Evolutionary conservation across 1,140 invertebrate genomes (phyloP).

Genomic region (Solenopsis invicta): DNA sequence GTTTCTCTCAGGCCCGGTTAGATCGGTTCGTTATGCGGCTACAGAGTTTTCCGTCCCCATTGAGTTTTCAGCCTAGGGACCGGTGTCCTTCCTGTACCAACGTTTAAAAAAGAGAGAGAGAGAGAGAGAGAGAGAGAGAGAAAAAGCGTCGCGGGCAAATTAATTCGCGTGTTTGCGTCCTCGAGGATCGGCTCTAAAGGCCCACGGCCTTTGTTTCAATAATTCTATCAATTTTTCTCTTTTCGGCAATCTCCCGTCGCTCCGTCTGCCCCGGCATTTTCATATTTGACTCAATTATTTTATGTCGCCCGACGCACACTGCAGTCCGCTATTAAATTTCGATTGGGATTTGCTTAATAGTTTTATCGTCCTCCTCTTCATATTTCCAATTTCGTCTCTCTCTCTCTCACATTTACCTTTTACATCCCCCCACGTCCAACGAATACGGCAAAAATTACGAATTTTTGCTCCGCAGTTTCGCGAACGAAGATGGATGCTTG

Average conservation of each 20-base stretch:
- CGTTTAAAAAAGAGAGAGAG: constrained; percentile 38
- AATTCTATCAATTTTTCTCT: constrained; percentile 78
- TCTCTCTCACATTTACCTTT: constrained; percentile 53
- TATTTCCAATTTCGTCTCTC: constrained; percentile 35
- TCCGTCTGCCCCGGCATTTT: constrained; percentile 36
- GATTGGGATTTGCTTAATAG: constrained; percentile 61
- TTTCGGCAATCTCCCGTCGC: constrained; percentile 73
- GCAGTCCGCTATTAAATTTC: constrained; percentile 58
- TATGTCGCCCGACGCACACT: constrained; percentile 17
- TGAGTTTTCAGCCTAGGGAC: constrained; percentile 56
- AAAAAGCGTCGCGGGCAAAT: constrained; percentile 45
- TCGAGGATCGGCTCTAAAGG: constrained; percentile 58
- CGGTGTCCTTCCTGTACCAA: constrained; percentile 29
- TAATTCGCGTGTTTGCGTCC: constrained; percentile 63
- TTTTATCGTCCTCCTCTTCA: constrained; percentile 46
- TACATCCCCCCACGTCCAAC: not conserved
- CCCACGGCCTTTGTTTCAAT: constrained; percentile 72
- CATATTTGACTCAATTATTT: constrained; percentile 63
- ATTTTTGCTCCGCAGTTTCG: constrained; percentile 36
- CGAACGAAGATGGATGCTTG: constrained; percentile 52
- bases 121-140: too few relatives aligned
- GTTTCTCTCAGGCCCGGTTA: constrained; percentile 57
- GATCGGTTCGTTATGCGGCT: constrained; percentile 68
- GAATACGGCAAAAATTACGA: constrained; percentile 39
- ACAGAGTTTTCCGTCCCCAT: constrained; percentile 61